Evolutionary conservation across 1,140 invertebrate species (phyloP).

Genomic region (Lepidurus apus): DNA sequence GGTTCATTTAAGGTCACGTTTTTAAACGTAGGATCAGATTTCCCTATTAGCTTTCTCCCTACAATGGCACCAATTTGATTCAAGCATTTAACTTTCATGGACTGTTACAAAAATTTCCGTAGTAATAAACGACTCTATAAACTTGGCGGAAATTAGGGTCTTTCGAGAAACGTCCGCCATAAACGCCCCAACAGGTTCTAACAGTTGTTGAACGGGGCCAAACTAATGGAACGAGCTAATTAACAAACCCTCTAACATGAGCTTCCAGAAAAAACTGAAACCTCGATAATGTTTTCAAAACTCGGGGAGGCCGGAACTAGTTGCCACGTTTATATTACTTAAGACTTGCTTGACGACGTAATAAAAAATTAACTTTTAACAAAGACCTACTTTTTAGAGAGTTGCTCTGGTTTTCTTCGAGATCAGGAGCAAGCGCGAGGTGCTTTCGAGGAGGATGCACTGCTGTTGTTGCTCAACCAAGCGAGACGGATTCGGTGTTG

Average conservation of each 20-base stretch:
- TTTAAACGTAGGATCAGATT: background rate
- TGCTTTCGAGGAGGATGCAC: background rate
- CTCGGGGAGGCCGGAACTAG: background rate
- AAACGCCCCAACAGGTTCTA: too few species aligned
- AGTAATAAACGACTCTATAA: too few species aligned
- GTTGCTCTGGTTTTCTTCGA: conserved; percentile 14
- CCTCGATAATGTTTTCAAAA: background rate
- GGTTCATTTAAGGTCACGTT: background rate
- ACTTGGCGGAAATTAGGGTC: too few species aligned
- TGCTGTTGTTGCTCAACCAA: conserved; percentile 19
- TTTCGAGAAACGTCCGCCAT: too few species aligned
- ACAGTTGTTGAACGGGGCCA: too few species aligned
- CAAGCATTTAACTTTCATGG: too few species aligned
- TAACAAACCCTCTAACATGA: too few species aligned
- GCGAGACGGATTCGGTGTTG: conserved; percentile 6
- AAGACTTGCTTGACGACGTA: background rate
- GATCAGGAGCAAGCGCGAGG: background rate
- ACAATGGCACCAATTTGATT: background rate
- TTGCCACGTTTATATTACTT: background rate
- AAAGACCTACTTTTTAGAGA: conserved; percentile 2
- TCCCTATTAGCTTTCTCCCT: background rate
- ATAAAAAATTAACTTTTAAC: background rate
- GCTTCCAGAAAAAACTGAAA: too few species aligned
- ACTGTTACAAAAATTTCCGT: too few species aligned
- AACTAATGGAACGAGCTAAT: too few species aligned